Base-by-base conservation (phyloP, 1,140 invertebrate genomes). In the Neodiprion pinetum region DNA sequence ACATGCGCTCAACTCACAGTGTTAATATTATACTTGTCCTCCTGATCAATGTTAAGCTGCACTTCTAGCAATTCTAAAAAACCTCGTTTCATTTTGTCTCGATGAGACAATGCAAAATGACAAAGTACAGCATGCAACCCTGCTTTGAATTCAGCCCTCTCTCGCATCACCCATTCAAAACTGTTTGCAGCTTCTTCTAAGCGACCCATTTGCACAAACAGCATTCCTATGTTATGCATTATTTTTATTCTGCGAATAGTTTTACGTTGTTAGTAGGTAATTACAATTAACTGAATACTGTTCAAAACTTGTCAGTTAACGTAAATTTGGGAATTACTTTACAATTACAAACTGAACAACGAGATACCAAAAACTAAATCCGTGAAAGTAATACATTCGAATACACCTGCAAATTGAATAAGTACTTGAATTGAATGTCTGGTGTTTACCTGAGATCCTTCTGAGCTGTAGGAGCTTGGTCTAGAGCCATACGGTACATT, bases 111-210 rank as follows among this genome's bases (percentile, higher is more conserved):
- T 14, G 97, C 96, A 88, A 97, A 97, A 80, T 98, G 97, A 83
- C 97, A 98, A 8, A 99, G 87, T 71, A 99, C 93, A 48, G 98
- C 88, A 88, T 99, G 97, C 71, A 99, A 91, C 53, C 97, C 96
- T 68, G 90, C 90, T 80, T 94, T 95, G 82, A 98, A 97, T 82
- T 96, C 95, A 1, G 97, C 93, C 80, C 95, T 94, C 84, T 99
- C 97, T 74, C 95, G 94, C 96, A 99, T 98, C 72, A 99, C 98
- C 89, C 97, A 98, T 86, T 99, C 98, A 89, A 99, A 99, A 83
- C 96, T 97, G 14, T 95, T 95, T 48, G 97, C 94, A 0, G 98
- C 98, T 86, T 99, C 98, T 78, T 95, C 94, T 85, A 97, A 98
- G 84, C 98, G 97, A 9, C 96, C 96, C 94, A 99, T 96, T 85